phyloP scores from a whole-genome alignment of 2,888 invertebrate species.

The Limnephilus marmoratus region DNA sequence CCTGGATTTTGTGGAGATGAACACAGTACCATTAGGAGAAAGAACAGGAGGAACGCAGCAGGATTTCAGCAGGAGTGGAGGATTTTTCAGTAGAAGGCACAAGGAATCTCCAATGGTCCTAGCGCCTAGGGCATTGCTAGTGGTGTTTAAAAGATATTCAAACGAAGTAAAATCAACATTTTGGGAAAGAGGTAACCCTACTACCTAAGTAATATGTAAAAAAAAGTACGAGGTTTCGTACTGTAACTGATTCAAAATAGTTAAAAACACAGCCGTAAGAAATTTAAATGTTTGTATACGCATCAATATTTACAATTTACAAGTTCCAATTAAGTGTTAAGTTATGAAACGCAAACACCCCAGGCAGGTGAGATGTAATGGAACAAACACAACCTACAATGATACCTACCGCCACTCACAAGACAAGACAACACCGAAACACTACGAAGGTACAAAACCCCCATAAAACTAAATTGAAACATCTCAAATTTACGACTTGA shows the following conservation, averaged over 20 bases:
- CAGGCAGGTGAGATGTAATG: neutral
- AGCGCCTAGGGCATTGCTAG: too few relatives aligned
- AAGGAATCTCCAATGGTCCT: too few relatives aligned
- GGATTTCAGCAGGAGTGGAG: too few relatives aligned
- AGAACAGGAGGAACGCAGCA: too few relatives aligned
- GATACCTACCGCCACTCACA: neutral
- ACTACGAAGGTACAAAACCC: neutral
- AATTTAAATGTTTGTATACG: neutral
- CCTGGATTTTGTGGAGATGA: too few relatives aligned
- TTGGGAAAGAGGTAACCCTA: too few relatives aligned
- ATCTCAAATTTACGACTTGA: conserved; percentile 32
- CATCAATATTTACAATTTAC: neutral
- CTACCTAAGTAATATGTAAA: too few relatives aligned
- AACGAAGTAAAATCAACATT: too few relatives aligned
- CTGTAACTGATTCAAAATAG: neutral
- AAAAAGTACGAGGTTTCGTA: too few relatives aligned
- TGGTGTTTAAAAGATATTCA: too few relatives aligned
- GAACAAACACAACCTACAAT: neutral
- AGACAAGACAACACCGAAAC: neutral
- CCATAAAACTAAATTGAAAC: conserved; percentile 18
- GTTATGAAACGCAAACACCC: neutral
- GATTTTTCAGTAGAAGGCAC: too few relatives aligned
- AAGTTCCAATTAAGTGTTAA: neutral
- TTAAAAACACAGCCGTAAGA: neutral
- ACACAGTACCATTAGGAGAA: too few relatives aligned